Base-by-base conservation (phyloP, 2,888 invertebrate species). In the Pterobdella sp. region DNA sequence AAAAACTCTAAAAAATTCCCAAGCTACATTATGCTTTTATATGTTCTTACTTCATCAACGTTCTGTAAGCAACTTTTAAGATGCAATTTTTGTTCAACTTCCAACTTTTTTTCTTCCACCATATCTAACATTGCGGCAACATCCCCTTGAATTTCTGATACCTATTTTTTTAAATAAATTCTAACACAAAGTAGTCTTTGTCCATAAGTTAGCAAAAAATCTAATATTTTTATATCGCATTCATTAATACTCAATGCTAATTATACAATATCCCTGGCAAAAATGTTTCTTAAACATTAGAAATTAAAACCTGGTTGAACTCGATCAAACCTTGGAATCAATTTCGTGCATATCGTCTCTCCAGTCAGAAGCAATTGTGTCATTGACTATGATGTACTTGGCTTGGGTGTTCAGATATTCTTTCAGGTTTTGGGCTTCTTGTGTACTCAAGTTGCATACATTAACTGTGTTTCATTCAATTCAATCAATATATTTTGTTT, bases 51-150 rank as follows among this genome's bases (percentile, higher is more conserved):
- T 86, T 90, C 89, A 74, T 87, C 85, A 0, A 89, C 89, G 80
- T 92, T 91, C 78, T 86, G 87, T 83, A 92, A 91, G 81, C 91
- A 91, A 32, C 88, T 88, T 78, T 88, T 86, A 78, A 91, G 88
- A 81, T 91, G 89, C 70, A 89, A 80, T 76, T 90, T 88, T 85
- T 92, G 91, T 80, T 91, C 90, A 77, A 91, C 84, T 74, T 90
- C 90, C 75, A 92, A 84, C 81, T 89, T 89, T 80, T 90, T 89
- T 77, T 91, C 84, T 79, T 90, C 90, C 1, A 90, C 88, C 78
- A 90, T 88, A 79, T 91, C 91, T 77, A 56, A 3, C 60, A 56
- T 3, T 22, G 60, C n/a, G 26, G n/a, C 60, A 22, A 56, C 60
- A 26, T 56, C n/a, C 4, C 26, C 10, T 26, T 56, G 60, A 22